phyloP scores from a whole-genome alignment of 2,888 invertebrate genomes.

The Ectemnius lituratus region DNA sequence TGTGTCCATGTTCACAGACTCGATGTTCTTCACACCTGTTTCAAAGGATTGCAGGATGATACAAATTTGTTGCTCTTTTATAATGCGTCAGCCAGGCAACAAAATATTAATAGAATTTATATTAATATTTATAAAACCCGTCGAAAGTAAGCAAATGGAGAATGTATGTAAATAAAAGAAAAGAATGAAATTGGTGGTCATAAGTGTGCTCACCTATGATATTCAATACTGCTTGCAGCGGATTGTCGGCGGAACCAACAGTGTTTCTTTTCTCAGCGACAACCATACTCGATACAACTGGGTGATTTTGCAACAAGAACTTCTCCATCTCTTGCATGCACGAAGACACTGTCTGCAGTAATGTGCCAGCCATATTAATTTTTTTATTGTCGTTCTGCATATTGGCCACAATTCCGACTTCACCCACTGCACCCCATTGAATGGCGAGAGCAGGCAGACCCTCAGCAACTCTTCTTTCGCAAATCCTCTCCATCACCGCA shows the following conservation, averaged over 20 bases:
- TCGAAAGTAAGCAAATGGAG: conserved; percentile 52
- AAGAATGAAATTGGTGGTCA: not conserved
- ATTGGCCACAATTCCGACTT: conserved; percentile 89
- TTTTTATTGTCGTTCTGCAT: conserved; percentile 85
- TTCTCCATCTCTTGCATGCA: conserved; percentile 87
- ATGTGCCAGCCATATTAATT: conserved; percentile 87
- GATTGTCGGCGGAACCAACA: conserved; percentile 81
- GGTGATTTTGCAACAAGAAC: conserved; percentile 82
- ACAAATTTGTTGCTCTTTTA: no score
- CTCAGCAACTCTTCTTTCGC: conserved; percentile 64
- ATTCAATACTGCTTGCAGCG: conserved; percentile 86
- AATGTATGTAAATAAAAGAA: not conserved
- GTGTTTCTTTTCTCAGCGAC: conserved; percentile 89
- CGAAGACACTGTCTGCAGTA: conserved; percentile 91
- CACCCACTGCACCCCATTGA: conserved; percentile 84
- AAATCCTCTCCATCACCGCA: conserved; percentile 86
- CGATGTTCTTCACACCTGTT: conserved; percentile 78
- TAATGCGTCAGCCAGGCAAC: no score
- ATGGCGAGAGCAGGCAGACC: conserved; percentile 81
- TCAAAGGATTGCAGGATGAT: no score
- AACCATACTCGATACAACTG: conserved; percentile 90
- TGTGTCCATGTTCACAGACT: conserved; percentile 84
- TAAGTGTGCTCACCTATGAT: conserved; percentile 75
- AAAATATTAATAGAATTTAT: not conserved
- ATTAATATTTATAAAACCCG: no score